Percentiles rank a stretch among this genome's conserved stretches.
These are phyloP conservation scores for Limnodromus scolopaceus DNA, from an alignment of 2,797 vertebrate genomes.

Conservation along the genomic window DNA sequence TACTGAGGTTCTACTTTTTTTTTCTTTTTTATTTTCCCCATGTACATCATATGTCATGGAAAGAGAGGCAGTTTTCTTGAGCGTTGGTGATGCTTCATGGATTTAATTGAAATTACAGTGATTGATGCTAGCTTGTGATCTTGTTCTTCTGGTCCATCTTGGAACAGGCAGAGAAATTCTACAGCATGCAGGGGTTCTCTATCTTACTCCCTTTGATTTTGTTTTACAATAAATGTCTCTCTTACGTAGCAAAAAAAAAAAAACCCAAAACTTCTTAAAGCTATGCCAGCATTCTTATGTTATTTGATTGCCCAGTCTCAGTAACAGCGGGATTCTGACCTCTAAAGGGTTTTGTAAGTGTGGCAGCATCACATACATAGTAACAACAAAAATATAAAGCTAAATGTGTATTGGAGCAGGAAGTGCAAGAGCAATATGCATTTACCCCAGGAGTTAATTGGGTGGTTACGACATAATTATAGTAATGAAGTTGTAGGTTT, in stretches of 20 bases:
- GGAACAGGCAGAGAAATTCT: neutral
- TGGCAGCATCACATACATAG: neutral
- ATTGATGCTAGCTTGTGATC: neutral
- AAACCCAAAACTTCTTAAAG: neutral
- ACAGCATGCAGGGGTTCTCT: neutral
- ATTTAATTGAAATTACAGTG: neutral
- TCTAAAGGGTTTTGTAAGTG: neutral
- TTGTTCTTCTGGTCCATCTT: neutral
- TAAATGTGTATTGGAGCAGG: neutral
- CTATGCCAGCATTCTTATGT: neutral
- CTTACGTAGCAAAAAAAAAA: neutral
- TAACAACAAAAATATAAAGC: neutral
- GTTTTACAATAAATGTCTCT: neutral
- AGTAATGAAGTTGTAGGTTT: neutral
- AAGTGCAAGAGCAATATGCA: neutral
- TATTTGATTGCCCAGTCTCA: neutral
- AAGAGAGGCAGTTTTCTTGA: neutral
- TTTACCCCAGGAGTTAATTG: neutral
- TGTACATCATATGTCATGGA: too few relatives aligned
- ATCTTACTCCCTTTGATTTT: neutral
- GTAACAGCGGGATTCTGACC: neutral
- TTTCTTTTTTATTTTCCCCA: too few relatives aligned
- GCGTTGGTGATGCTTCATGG: neutral
- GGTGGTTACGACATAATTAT: neutral
- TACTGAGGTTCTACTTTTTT: neutral